phyloP scores from a whole-genome alignment of 2,113 vertebrate species.

The Calyptommatus sinebrachiatus region DNA sequence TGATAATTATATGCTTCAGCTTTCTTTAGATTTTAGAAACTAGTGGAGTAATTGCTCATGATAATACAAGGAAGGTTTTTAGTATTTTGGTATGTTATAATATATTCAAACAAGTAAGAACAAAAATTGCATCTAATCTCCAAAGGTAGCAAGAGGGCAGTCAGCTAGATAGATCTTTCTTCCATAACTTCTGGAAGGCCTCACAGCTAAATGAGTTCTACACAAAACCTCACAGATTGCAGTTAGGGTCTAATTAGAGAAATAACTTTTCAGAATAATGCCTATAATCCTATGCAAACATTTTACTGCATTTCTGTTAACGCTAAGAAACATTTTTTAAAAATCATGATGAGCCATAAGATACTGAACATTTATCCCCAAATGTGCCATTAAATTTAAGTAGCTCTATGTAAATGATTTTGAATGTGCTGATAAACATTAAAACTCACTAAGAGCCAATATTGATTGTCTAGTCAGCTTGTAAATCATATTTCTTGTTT shows the following conservation, averaged over 20 bases:
- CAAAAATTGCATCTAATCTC: not conserved
- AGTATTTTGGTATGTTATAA: not conserved
- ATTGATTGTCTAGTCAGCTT: conserved; percentile 1
- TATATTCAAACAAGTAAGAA: not conserved
- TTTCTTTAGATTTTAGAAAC: not conserved
- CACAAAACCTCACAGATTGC: conserved; percentile 44
- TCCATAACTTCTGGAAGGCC: conserved; percentile 22
- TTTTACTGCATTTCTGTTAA: conserved; percentile 12
- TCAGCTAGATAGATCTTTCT: conserved; percentile 6
- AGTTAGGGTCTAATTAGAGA: conserved; percentile 50
- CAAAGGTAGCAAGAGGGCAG: not conserved
- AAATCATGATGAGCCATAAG: not conserved
- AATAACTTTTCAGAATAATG: conserved; percentile 38
- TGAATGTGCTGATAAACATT: conserved; percentile 19
- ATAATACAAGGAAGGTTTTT: not conserved
- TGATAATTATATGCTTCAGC: not conserved
- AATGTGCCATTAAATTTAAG: not conserved
- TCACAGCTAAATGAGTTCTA: not conserved
- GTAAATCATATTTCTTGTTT: conserved; percentile 45
- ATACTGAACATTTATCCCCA: not conserved
- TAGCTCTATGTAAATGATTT: not conserved
- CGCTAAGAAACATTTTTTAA: not conserved
- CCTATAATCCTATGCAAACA: conserved; percentile 35
- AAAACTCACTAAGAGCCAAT: conserved; percentile 6
- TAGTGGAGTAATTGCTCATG: not conserved